phyloP scores from a whole-genome alignment of 1,140 invertebrate species.

The Leptinotarsa undecemlineata region DNA sequence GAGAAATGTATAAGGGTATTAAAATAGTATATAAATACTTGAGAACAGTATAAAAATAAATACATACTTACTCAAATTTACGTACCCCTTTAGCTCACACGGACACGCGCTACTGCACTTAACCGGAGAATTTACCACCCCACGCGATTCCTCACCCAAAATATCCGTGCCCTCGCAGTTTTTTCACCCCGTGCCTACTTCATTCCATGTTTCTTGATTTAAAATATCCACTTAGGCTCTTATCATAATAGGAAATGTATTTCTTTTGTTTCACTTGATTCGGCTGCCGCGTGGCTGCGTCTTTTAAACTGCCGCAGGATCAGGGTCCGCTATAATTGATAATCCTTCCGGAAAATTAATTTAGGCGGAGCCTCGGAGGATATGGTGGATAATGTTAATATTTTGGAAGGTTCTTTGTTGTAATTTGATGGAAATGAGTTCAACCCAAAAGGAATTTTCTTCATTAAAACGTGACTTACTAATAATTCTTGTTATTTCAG shows the following conservation, averaged over 20 bases:
- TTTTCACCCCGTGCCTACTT: slow-evolving; percentile 24
- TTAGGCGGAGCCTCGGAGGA: neutral
- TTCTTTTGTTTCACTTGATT: slow-evolving; percentile 25
- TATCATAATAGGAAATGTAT: slow-evolving; percentile 26
- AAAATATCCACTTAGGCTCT: slow-evolving; percentile 24
- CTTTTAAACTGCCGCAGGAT: slow-evolving; percentile 22
- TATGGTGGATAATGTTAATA: no score
- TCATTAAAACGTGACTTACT: no score
- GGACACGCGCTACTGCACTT: slow-evolving; percentile 3
- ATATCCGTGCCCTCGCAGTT: slow-evolving; percentile 22
- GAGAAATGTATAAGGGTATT: no score
- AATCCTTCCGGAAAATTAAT: slow-evolving; percentile 24
- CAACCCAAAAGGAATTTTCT: no score
- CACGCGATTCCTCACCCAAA: slow-evolving; percentile 23
- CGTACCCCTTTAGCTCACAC: neutral
- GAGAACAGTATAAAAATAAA: neutral
- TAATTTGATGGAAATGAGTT: no score
- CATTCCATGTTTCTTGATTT: slow-evolving; percentile 27
- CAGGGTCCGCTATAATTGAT: slow-evolving; percentile 15
- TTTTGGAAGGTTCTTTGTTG: neutral
- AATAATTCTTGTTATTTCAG: no score
- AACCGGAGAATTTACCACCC: slow-evolving; percentile 10
- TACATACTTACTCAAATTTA: neutral
- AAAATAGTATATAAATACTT: no score
- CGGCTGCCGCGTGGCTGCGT: slow-evolving; percentile 15